Evolutionary conservation across 2,797 vertebrate species (phyloP).

Genomic region (Scolopax bukidnonensis): DNA sequence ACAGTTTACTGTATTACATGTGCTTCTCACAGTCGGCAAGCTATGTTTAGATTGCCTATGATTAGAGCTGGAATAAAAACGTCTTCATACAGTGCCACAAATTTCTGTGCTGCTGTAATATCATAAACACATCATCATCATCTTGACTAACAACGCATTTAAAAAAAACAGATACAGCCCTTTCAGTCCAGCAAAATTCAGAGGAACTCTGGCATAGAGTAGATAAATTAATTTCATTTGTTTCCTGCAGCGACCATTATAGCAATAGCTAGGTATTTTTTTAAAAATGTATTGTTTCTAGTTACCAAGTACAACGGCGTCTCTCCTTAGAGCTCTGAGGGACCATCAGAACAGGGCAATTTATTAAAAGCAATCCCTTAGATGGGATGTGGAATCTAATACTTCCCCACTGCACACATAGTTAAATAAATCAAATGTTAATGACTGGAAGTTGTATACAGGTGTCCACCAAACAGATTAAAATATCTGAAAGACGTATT

Average conservation of each 20-base stretch:
- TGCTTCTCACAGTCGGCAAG: background rate
- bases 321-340: background rate
- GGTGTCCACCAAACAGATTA: background rate
- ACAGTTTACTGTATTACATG: background rate
- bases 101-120: background rate
- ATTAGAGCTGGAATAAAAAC: constrained; percentile 10
- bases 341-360: background rate
- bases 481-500: background rate
- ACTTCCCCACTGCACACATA: background rate
- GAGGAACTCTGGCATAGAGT: background rate
- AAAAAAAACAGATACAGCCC: background rate
- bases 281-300: background rate
- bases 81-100: background rate
- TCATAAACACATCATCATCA: background rate
- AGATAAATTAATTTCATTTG: constrained; percentile 2
- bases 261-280: constrained; percentile 13
- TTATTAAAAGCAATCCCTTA: constrained; percentile 4
- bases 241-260: constrained; percentile 22
- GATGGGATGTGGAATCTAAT: background rate
- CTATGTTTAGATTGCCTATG: background rate
- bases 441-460: background rate
- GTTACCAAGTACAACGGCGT: background rate
- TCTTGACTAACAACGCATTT: background rate
- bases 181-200: background rate
- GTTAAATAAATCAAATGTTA: background rate